Evolutionary conservation across 2,113 vertebrate genomes (phyloP).

Genomic region (Perccottus glenii): DNA sequence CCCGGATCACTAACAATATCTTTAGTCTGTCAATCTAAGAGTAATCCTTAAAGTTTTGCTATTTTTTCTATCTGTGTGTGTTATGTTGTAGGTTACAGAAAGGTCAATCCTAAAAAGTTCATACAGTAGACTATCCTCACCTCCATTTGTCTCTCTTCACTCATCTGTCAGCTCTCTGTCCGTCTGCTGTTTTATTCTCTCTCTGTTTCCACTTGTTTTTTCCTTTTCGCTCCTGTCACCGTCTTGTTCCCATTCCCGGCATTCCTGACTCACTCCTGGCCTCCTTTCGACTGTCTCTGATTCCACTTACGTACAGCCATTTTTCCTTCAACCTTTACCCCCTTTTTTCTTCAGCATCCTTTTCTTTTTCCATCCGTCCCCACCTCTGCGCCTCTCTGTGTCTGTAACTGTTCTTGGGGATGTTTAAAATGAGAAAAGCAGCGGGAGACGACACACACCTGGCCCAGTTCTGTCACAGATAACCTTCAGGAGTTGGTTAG

Average conservation of each 20-base stretch:
- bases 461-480: slow-evolving; percentile 63
- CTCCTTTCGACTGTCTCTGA: slow-evolving; percentile 38
- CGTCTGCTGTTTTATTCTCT: slow-evolving; percentile 42
- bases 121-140: slow-evolving; percentile 18
- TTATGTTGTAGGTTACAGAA: neutral
- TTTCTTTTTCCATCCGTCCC: slow-evolving; percentile 11
- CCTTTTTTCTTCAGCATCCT: slow-evolving; percentile 16
- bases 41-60: too few relatives aligned
- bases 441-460: slow-evolving; percentile 67
- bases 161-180: slow-evolving; percentile 44
- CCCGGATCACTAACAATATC: too few relatives aligned
- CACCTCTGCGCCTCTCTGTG: slow-evolving; percentile 14
- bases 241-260: slow-evolving; percentile 61
- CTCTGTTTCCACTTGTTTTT: slow-evolving; percentile 23
- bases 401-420: too few relatives aligned
- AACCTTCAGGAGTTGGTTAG: slow-evolving; percentile 37
- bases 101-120: neutral
- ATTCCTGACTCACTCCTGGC: slow-evolving; percentile 55
- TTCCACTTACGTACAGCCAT: slow-evolving; percentile 50
- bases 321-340: slow-evolving; percentile 57
- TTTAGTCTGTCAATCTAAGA: too few relatives aligned
- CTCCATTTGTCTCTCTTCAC: slow-evolving; percentile 43
- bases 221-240: slow-evolving; percentile 48
- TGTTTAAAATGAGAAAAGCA: slow-evolving; percentile 53
- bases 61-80: too few relatives aligned